phyloP scores from a whole-genome alignment of 1,140 invertebrate species.

The Eurytemora carolleeae region DNA sequence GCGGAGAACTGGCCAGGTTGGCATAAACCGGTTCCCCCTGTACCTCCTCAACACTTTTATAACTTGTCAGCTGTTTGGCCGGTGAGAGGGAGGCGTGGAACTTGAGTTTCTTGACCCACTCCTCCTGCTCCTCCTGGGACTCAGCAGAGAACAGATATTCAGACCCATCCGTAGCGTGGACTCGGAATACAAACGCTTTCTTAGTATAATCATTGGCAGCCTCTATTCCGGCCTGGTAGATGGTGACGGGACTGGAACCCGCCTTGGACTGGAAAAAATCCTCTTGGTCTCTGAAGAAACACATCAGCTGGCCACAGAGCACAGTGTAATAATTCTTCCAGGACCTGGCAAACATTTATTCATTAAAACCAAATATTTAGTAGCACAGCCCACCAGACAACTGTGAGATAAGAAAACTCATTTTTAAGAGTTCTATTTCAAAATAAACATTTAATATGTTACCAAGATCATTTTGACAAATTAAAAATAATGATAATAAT shows the following conservation, averaged over 20 bases:
- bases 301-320: slow-evolving; percentile 81
- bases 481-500: no score
- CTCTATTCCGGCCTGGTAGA: slow-evolving; percentile 61
- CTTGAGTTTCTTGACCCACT: neutral
- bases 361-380: no score
- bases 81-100: neutral
- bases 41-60: neutral
- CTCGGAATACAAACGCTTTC: slow-evolving; percentile 12
- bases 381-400: no score
- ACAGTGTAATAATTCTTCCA: slow-evolving; percentile 31
- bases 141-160: neutral
- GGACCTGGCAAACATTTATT: slow-evolving; percentile 14
- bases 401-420: no score
- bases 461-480: no score
- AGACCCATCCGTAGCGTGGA: neutral
- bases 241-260: slow-evolving; percentile 66
- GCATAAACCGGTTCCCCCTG: neutral
- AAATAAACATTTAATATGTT: no score
- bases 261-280: slow-evolving; percentile 66
- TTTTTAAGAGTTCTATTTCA: no score
- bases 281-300: slow-evolving; percentile 74
- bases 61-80: neutral
- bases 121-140: neutral
- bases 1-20: neutral
- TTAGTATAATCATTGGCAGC: slow-evolving; percentile 83